Conservation (phyloP, 2,113 vertebrate species). For the Felis chaus region DNA sequence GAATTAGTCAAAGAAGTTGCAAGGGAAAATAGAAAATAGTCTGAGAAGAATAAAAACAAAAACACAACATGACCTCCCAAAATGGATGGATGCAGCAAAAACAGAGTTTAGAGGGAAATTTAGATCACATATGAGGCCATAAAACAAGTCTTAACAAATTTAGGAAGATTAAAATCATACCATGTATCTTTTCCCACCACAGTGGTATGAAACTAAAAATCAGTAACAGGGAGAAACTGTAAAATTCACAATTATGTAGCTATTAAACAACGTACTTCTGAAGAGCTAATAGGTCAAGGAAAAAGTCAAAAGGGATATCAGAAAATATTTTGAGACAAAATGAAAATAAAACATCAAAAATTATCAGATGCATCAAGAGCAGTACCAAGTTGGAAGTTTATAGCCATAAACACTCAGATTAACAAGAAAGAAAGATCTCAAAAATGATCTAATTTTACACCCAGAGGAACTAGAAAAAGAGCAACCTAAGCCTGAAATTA, state of each 20-base stretch:
- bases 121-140: not conserved
- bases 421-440: not conserved
- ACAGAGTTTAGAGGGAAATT: not conserved
- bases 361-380: too few relatives aligned
- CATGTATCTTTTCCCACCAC: not conserved
- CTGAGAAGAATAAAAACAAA: not conserved
- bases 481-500: too few relatives aligned
- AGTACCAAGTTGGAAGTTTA: too few relatives aligned
- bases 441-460: not conserved
- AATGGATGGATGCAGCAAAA: not conserved
- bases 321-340: too few relatives aligned
- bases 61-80: not conserved
- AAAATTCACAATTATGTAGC: too few relatives aligned
- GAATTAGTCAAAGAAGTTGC: not conserved
- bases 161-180: not conserved
- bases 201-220: not conserved
- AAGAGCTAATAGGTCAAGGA: too few relatives aligned
- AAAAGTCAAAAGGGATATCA: too few relatives aligned
- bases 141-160: not conserved
- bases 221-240: too few relatives aligned
- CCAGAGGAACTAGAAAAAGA: not conserved
- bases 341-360: too few relatives aligned
- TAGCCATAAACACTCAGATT: not conserved
- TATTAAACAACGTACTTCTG: too few relatives aligned
- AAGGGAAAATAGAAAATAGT: not conserved